phyloP scores from a whole-genome alignment of 2,113 vertebrate species.

The Passer domesticus region DNA sequence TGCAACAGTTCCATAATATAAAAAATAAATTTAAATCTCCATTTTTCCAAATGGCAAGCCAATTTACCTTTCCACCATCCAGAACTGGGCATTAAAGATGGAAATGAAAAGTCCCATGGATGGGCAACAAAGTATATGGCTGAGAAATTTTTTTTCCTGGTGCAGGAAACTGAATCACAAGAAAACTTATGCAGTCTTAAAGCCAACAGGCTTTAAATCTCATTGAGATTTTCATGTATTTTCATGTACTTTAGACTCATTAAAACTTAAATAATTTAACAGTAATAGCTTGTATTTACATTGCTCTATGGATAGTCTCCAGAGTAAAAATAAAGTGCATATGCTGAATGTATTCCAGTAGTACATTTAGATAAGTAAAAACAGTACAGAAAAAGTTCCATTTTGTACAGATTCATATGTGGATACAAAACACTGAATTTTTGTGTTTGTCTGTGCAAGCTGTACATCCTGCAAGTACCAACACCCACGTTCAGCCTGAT shows the following conservation, averaged over 20 bases:
- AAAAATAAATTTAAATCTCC: not conserved
- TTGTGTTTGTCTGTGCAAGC: not conserved
- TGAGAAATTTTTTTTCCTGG: not conserved
- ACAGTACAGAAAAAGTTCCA: not conserved
- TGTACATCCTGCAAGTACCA: not conserved
- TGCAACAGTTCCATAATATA: not conserved
- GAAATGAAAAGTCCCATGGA: not conserved
- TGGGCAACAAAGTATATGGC: not conserved
- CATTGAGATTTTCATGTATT: constrained; percentile 22
- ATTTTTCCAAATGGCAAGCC: not conserved
- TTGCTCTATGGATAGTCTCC: not conserved
- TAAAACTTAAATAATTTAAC: constrained; percentile 56
- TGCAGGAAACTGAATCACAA: not conserved
- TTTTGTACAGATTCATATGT: not conserved
- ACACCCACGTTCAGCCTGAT: not conserved
- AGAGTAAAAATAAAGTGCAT: not conserved
- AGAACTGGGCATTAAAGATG: not conserved
- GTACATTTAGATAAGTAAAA: not conserved
- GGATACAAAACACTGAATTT: not conserved
- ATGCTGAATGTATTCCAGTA: not conserved
- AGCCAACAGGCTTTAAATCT: constrained; percentile 27
- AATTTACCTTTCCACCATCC: not conserved
- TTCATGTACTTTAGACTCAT: constrained; percentile 29
- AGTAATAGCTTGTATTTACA: constrained; percentile 51
- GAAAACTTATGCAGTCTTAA: not conserved